These are phyloP conservation scores for Microvelia longipes DNA, from an alignment of 1,140 invertebrate genomes.

Conservation along the genomic window DNA sequence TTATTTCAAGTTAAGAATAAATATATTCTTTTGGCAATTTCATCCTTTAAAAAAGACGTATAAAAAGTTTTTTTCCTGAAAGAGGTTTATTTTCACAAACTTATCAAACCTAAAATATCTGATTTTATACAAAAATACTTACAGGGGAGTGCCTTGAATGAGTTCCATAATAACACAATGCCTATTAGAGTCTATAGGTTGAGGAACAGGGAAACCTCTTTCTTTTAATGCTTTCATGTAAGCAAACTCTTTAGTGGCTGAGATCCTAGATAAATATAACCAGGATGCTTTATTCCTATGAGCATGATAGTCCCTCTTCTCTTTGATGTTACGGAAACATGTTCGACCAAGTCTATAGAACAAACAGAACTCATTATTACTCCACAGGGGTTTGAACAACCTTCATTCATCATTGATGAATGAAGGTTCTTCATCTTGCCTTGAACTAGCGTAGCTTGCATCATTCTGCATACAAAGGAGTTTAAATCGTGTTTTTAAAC, in stretches of 20 bases:
- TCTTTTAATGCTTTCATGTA: conserved; percentile 92
- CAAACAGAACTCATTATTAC: not conserved
- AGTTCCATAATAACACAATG: conserved; percentile 96
- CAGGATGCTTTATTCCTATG: conserved; percentile 79
- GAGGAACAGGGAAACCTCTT: conserved; percentile 83
- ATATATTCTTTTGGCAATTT: no score
- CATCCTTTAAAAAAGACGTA: no score
- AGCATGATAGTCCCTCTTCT: conserved; percentile 93
- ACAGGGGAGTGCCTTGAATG: conserved; percentile 60
- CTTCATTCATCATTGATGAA: no score
- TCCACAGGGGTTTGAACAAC: no score
- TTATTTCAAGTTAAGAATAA: no score
- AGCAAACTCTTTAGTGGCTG: conserved; percentile 94
- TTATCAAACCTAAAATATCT: no score
- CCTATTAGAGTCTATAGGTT: conserved; percentile 85
- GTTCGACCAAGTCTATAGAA: conserved; percentile 67
- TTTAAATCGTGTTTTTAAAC: no score
- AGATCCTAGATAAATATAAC: conserved; percentile 93
- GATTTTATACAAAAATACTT: conserved; percentile 31
- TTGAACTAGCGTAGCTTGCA: no score
- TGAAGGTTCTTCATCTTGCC: no score
- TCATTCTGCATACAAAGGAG: no score
- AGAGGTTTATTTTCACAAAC: no score
- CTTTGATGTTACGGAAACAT: conserved; percentile 92
- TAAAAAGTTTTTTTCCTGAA: no score